A percentile compares a stretch with the other conserved stretches of the same genome.
Conservation (phyloP, 2,888 invertebrate species). For the Ennomos fuscantarius region DNA sequence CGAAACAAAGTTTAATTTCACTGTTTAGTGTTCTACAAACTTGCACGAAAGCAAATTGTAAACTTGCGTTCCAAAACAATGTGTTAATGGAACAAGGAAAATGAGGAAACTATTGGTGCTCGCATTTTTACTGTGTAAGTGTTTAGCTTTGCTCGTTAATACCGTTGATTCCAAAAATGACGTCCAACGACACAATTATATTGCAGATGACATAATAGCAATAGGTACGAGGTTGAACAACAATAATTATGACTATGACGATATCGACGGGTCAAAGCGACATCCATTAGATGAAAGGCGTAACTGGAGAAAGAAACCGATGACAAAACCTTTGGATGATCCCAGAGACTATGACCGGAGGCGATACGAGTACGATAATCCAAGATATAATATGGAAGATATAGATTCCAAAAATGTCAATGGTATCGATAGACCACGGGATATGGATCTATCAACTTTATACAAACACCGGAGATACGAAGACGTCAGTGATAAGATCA, state of each 20-base stretch:
- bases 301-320: slow-evolving; percentile 71
- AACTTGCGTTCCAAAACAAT: slow-evolving; percentile 48
- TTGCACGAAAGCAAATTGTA: slow-evolving; percentile 53
- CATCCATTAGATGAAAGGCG: slow-evolving; percentile 68
- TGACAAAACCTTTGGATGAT: slow-evolving; percentile 60
- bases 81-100: slow-evolving; percentile 42
- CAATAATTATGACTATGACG: slow-evolving; percentile 67
- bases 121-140: slow-evolving; percentile 75
- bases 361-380: slow-evolving; percentile 60
- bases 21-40: slow-evolving; percentile 50
- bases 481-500: slow-evolving; percentile 52
- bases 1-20: slow-evolving; percentile 48
- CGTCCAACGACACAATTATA: slow-evolving; percentile 35
- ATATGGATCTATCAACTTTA: slow-evolving; percentile 46
- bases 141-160: slow-evolving; percentile 35
- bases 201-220: slow-evolving; percentile 71
- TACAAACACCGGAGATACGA: slow-evolving; percentile 63
- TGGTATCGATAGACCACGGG: slow-evolving; percentile 53
- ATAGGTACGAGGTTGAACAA: slow-evolving; percentile 54
- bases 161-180: slow-evolving; percentile 31
- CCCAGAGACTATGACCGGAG: slow-evolving; percentile 64
- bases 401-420: slow-evolving; percentile 54
- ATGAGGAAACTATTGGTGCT: slow-evolving; percentile 73
- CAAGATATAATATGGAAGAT: slow-evolving; percentile 59
- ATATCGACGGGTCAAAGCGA: slow-evolving; percentile 61